These are phyloP conservation scores for Clivina fossor DNA, from an alignment of 2,888 invertebrate species.

Conservation along the genomic window DNA sequence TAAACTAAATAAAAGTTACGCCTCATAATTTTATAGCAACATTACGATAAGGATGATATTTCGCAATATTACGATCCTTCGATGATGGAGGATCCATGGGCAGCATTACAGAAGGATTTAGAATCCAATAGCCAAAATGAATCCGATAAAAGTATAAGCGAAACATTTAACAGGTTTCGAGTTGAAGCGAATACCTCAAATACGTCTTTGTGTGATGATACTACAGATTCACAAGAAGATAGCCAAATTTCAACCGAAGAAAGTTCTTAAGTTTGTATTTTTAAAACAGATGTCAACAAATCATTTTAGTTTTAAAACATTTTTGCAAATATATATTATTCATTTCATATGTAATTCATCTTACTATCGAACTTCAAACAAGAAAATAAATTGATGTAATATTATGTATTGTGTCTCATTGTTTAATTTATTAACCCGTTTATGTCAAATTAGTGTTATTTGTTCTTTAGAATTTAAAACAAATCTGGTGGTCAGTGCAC, in stretches of 20 bases:
- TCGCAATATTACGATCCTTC: conserved; percentile 42
- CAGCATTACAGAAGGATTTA: conserved; percentile 39
- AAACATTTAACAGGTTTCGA: conserved; percentile 6
- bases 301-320: not conserved
- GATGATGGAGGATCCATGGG: conserved; percentile 46
- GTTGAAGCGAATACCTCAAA: conserved; percentile 12
- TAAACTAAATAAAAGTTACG: not conserved
- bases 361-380: too few species aligned
- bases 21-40: conserved; percentile 15
- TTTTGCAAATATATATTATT: too few species aligned
- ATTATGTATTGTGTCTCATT: too few species aligned
- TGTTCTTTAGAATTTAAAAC: too few species aligned
- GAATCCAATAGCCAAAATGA: conserved; percentile 15
- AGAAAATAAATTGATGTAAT: too few species aligned
- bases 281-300: not conserved
- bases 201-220: conserved; percentile 13
- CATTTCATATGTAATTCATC: too few species aligned
- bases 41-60: conserved; percentile 26
- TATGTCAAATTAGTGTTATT: too few species aligned
- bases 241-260: conserved; percentile 23
- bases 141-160: conserved; percentile 16
- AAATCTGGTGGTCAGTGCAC: too few species aligned
- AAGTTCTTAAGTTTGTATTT: conserved; percentile 16
- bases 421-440: too few species aligned
- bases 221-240: conserved; percentile 23